Base-by-base conservation (phyloP, 37 sponge, comb jelly and placozoan genomes). In the Spongia lamella region DNA sequence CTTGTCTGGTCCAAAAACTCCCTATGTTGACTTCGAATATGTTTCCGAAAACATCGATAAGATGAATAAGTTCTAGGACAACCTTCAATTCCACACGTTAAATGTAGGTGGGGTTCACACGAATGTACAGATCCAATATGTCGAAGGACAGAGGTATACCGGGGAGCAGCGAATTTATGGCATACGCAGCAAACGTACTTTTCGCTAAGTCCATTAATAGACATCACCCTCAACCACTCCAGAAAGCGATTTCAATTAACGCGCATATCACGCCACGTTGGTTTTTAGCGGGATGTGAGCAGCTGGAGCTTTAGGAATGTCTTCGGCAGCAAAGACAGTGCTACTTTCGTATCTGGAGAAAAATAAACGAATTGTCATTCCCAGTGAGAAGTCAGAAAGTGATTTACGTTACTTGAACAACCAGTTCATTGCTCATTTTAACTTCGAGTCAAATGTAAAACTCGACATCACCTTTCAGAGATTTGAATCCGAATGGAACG, bases 81-180 rank as follows among this genome's bases (percentile, higher is more conserved):
- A 7, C 72, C 71, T 7, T 70, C 53, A n/a, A 84, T 53, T 21
- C 85, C 85, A 70, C 85, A 84, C 4, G 65, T 71, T 2, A 84
- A 38, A 27, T 67, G n/a, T 52, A 84, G 76, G 38, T 29, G 19
- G 9, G 85, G 50, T 34, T 77, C 78, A 52, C 52, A 49, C 13
- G 59, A 19, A 50, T 84, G 85, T 26, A 84, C 76, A 1, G 66
- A 49, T 52, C 77, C 70, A 11, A 84, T 72, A 38, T 82, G 82
- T 49, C 74, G 56, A 15, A 80, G 17, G 20, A 79, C 70, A 1
- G 61, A 59, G 16, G 27, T 66, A 49, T 70, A 21, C 37, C 9
- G 36, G 34, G 20, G 52, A 31, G 59, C 70, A 35, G 70, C 64
- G 37, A 69, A 79, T 0, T 53, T 1, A 35, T 55, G 22, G 61